Base-by-base conservation (phyloP, 2,888 invertebrate genomes). In the Anorthoa munda region DNA sequence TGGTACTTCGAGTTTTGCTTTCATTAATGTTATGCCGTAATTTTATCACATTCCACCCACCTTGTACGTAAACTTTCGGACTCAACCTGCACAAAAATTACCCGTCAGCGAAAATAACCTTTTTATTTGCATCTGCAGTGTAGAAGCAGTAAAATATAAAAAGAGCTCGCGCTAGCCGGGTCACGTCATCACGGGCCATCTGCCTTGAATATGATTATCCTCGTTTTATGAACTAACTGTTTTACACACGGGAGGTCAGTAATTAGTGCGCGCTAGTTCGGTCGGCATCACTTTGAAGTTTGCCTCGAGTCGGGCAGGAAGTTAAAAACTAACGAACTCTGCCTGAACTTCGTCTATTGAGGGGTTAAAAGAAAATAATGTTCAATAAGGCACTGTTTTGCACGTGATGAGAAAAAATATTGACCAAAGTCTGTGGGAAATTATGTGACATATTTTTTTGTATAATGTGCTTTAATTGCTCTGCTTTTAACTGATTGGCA, bases 201-300 rank as follows among this genome's bases (percentile, higher is more conserved):
- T 77, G 74, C 66, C 59, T 66, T 83, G 77, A 86, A 86, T 81
- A 76, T 83, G 72, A 85, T 76, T 81, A 77, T 74, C 75, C 75
- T 74, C 77, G 55, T 85, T 85, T 83, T 72, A 83, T 66, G 65
- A 81, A 83, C 66, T 74, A 77, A 83, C 70, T 70, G 75, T 74
- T 83, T 81, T 83, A 85, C 61, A 71, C 73, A 70, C 72, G 60
- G 26, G 51, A 75, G 72, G 74, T 66, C 72, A 79, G 77, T 71
- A 77, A 85, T 85, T 81, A 86, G 64, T 74, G 81, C 50, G 61
- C 59, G 26, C 65, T 77, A 68, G 71, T 77, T 60, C 61, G 56
- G 15, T 72, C n/a, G 39, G 50, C 21, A 66, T 21, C 51, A 69
- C 68, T 78, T 66, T 67, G 60, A 79, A 73, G 65, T 63, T 72